phyloP scores from a whole-genome alignment of 2,888 invertebrate genomes.

The Auanema sp. region DNA sequence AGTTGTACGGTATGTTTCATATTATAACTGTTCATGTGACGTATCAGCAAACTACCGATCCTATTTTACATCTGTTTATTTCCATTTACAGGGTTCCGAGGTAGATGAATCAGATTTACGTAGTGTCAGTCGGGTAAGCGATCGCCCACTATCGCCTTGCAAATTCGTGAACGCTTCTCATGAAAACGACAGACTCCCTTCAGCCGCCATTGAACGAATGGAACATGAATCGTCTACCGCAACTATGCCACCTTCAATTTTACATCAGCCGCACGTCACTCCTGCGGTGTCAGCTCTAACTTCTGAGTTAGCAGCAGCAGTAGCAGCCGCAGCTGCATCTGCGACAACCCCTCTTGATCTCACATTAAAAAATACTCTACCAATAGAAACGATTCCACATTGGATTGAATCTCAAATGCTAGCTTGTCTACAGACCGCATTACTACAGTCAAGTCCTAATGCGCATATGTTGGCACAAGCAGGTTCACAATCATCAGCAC shows the following conservation, averaged over 20 bases:
- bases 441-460: not conserved
- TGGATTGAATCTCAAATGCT: conserved; percentile 3
- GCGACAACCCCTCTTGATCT: not conserved
- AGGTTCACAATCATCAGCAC: not conserved
- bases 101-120: conserved; percentile 34
- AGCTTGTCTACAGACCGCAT: not conserved
- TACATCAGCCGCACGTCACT: not conserved
- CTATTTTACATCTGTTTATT: conserved; percentile 3
- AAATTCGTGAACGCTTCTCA: conserved; percentile 21
- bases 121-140: conserved; percentile 26
- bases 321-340: conserved; percentile 7
- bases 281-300: conserved; percentile 20
- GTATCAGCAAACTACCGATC: not conserved
- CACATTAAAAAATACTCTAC: not conserved
- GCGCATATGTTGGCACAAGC: not conserved
- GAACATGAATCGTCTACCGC: too few species aligned
- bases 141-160: conserved; percentile 19
- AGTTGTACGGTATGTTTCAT: conserved; percentile 19
- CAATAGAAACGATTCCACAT: not conserved
- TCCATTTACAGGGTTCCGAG: conserved; percentile 29
- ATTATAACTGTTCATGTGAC: not conserved
- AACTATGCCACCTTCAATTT: too few species aligned
- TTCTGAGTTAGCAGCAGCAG: not conserved
- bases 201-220: conserved; percentile 6
- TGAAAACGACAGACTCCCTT: conserved; percentile 12